Percentiles rank a stretch among this genome's conserved stretches.
Conservation (phyloP, 1,140 invertebrate genomes). For the Trachymyrmex cornetzi region DNA sequence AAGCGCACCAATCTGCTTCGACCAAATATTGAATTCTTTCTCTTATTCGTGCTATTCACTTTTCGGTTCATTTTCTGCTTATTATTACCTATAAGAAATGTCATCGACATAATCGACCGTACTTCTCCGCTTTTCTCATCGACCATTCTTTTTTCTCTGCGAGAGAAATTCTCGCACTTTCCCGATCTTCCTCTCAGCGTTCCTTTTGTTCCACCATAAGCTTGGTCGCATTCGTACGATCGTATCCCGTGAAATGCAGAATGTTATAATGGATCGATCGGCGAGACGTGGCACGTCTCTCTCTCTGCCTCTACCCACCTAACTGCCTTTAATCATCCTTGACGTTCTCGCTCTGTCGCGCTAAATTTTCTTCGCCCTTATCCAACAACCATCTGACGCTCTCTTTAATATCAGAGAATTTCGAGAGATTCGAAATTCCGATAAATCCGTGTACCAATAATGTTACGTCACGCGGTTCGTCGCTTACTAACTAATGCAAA, state of each 20-base stretch:
- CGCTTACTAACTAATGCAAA: constrained; percentile 21
- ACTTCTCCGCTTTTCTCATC: neutral
- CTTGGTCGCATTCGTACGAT: neutral
- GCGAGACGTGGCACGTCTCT: constrained; percentile 3
- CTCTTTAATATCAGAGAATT: constrained; percentile 50
- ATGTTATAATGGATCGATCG: constrained; percentile 49
- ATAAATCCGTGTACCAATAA: constrained; percentile 56
- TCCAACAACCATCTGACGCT: constrained; percentile 38
- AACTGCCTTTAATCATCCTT: constrained; percentile 47
- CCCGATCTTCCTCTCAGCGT: neutral
- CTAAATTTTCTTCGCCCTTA: constrained; percentile 31
- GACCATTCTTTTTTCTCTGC: neutral
- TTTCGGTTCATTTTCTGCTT: no score
- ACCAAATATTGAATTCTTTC: no score
- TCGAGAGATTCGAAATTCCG: constrained; percentile 55
- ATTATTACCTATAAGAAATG: constrained; percentile 2
- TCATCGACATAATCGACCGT: neutral
- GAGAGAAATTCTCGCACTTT: constrained; percentile 32
- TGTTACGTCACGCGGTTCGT: constrained; percentile 9
- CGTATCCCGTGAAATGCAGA: constrained; percentile 41
- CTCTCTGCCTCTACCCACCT: neutral
- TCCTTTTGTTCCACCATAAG: constrained; percentile 21
- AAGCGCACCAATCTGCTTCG: no score
- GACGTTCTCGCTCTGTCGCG: constrained; percentile 20
- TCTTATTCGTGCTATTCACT: no score